Evolutionary conservation across 1,140 invertebrate species (phyloP), one percentile per base, ranked within the genome.

Genomic region (Drosophila kohkoa): DNA sequence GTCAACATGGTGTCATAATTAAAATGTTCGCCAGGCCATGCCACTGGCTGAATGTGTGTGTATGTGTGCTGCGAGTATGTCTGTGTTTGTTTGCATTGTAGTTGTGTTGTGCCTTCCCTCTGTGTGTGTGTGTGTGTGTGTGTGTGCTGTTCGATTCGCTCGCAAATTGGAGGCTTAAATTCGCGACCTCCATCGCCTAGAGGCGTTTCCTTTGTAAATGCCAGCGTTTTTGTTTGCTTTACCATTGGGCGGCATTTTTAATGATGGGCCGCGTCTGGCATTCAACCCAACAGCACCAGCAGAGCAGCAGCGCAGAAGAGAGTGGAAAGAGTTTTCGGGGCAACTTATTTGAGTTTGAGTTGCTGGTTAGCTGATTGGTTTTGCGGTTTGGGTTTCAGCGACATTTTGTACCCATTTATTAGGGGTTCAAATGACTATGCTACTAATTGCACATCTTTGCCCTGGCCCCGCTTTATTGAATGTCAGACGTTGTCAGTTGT

Each of bases 1-100:
- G 85, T 85, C 85, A 81, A 88, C 85, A 88, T 81, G 81, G 85
- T 85, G 85, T 89, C 85, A 89, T 89, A 89, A 89, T 89, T 89
- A 89, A 89, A 89, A 89, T 89, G 86, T 89, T 89, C 77, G 87
- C 74, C 73, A 72, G 72, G 60, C 59, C 63, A 48, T 59, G 68
- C 46, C 55, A 38, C 20, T 51, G 10, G 62, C 11, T 63, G 57
- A 54, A 7, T 45, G 15, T 38, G 48, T 38, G 7, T 32, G 13
- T n/a, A 38, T 41, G 45, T 32, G 10, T 20, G 13, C 46, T 25
- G 20, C 20, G 20, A 25, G 20, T 25, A 3, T 46, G 16, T 15
- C 16, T 52, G 30, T 48, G 51, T 59, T 20, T 45, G 46, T 60
- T 54, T 63, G 64, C 51, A n/a, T 20, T 65, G 46, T 62, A 59